phyloP scores from a whole-genome alignment of 2,797 vertebrate species.

The Falco concolor region DNA sequence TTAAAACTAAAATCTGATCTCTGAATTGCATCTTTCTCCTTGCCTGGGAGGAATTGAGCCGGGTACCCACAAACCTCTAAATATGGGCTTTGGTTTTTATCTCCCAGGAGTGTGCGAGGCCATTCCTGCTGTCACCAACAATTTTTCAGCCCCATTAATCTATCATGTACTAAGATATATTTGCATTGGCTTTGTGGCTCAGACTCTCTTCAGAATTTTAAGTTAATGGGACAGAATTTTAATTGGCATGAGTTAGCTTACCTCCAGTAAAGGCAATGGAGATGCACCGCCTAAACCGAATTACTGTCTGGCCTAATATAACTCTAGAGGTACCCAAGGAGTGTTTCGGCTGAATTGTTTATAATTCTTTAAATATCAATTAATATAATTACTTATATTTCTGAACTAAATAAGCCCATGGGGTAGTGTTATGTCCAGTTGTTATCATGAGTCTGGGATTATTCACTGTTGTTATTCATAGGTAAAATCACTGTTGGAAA shows the following conservation, averaged over 20 bases:
- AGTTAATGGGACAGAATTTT: not conserved
- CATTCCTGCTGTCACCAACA: not conserved
- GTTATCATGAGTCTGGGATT: not conserved
- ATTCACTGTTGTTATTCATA: not conserved
- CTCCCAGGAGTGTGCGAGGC: not conserved
- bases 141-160: not conserved
- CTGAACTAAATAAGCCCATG: not conserved
- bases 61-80: not conserved
- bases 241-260: not conserved
- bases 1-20: not conserved
- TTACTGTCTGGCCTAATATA: not conserved
- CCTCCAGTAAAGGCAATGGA: not conserved
- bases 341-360: not conserved
- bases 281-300: not conserved
- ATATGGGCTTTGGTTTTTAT: not conserved
- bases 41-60: constrained; percentile 64
- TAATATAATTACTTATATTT: not conserved
- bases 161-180: not conserved
- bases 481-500: not conserved
- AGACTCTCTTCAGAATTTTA: not conserved
- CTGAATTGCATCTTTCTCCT: not conserved
- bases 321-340: not conserved
- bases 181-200: not conserved
- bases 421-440: not conserved
- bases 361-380: not conserved